Evolutionary conservation across 2,888 invertebrate genomes (phyloP).

Genomic region (Apotomis capreana): DNA sequence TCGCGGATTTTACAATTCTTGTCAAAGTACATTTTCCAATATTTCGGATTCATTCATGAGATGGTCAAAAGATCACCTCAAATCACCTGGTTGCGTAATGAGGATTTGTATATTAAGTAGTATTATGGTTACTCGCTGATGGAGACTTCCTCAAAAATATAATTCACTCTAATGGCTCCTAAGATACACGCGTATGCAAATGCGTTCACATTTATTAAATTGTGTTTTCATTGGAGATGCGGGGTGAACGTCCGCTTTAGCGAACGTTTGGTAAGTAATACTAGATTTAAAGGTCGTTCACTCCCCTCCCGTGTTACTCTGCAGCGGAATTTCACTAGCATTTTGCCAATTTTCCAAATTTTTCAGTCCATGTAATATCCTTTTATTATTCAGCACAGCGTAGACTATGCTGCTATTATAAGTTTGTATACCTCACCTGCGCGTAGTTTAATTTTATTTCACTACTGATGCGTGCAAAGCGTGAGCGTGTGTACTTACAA

Average conservation of each 20-base stretch:
- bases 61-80: too few species aligned
- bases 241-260: constrained; percentile 36
- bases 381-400: constrained; percentile 29
- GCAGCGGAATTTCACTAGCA: constrained; percentile 34
- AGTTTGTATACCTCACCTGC: too few species aligned
- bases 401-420: not conserved
- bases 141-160: not conserved
- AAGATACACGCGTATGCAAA: constrained; percentile 1
- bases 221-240: constrained; percentile 6
- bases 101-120: too few species aligned
- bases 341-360: constrained; percentile 43
- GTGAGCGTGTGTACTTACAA: too few species aligned
- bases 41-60: too few species aligned
- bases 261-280: constrained; percentile 25
- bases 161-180: not conserved
- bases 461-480: too few species aligned
- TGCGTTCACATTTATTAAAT: constrained; percentile 4
- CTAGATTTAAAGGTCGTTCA: constrained; percentile 45
- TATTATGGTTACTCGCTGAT: too few species aligned
- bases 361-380: constrained; percentile 32
- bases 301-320: constrained; percentile 43
- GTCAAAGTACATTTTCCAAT: too few species aligned
- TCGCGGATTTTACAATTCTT: too few species aligned
- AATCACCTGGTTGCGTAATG: too few species aligned
- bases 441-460: not conserved